A percentile compares a stretch with the other conserved stretches of the same genome.
Evolutionary conservation across 1,140 invertebrate species (phyloP).

Genomic region (Centruroides sculpturatus): DNA sequence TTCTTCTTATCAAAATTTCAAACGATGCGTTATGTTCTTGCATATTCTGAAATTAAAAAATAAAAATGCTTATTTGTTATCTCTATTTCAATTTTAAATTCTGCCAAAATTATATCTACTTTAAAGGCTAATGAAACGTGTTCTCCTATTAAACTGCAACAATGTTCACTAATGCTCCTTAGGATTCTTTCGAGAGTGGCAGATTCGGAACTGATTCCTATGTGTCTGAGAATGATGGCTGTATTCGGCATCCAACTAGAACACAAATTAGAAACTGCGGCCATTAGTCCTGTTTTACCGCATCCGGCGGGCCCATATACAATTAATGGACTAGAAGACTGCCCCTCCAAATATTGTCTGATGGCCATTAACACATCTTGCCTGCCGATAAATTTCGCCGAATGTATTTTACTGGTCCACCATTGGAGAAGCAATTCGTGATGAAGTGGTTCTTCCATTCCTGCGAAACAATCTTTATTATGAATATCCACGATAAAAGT

Average conservation of each 20-base stretch:
- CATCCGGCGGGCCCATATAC: slow-evolving; percentile 58
- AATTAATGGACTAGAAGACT: slow-evolving; percentile 43
- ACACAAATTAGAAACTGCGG: slow-evolving; percentile 47
- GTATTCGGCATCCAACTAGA: slow-evolving; percentile 50
- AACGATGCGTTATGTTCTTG: no score
- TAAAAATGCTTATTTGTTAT: slow-evolving; percentile 21
- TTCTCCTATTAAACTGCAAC: slow-evolving; percentile 37
- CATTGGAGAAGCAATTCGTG: no score
- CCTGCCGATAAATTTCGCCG: slow-evolving; percentile 23
- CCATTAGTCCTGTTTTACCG: slow-evolving; percentile 62
- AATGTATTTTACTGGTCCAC: no score
- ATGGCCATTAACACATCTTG: slow-evolving; percentile 26
- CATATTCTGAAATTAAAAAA: slow-evolving; percentile 19
- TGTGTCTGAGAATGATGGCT: slow-evolving; percentile 37
- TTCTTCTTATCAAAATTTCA: no score
- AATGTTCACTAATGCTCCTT: slow-evolving; percentile 48
- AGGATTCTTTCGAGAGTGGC: slow-evolving; percentile 47
- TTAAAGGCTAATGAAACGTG: slow-evolving; percentile 19
- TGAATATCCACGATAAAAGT: no score
- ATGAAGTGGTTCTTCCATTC: no score
- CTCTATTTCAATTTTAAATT: slow-evolving; percentile 61
- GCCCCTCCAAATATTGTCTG: slow-evolving; percentile 44
- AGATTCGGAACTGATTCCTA: slow-evolving; percentile 48
- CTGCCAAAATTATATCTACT: not conserved
- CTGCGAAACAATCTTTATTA: no score